These are phyloP conservation scores for Alcis repandata DNA, from an alignment of 2,888 invertebrate species.

Conservation along the genomic window DNA sequence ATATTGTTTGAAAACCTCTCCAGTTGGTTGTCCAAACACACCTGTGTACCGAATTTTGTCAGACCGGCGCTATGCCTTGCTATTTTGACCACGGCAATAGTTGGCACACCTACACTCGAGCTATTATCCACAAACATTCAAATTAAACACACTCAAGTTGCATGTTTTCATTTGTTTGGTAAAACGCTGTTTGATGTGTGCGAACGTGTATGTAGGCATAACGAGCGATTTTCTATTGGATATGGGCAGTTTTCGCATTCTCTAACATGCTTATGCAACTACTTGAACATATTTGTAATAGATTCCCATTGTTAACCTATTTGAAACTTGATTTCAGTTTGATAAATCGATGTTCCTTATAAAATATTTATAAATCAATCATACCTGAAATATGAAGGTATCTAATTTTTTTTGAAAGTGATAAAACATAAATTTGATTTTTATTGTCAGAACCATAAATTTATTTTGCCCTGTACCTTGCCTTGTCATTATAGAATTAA, in stretches of 20 bases:
- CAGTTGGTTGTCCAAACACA: slow-evolving; percentile 53
- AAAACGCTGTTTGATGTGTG: slow-evolving; percentile 43
- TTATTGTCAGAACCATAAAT: too few species aligned
- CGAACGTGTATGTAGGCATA: slow-evolving; percentile 24
- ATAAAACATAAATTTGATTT: too few species aligned
- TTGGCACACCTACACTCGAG: slow-evolving; percentile 46
- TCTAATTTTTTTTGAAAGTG: too few species aligned
- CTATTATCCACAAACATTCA: slow-evolving; percentile 58
- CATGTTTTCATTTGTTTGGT: slow-evolving; percentile 47
- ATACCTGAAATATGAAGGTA: too few species aligned
- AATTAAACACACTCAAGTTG: slow-evolving; percentile 50
- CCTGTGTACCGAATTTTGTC: slow-evolving; percentile 45
- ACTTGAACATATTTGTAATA: too few species aligned
- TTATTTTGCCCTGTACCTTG: too few species aligned
- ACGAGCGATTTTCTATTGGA: slow-evolving; percentile 27
- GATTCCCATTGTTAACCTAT: too few species aligned
- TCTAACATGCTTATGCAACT: not conserved
- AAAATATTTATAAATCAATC: too few species aligned
- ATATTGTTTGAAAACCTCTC: slow-evolving; percentile 62
- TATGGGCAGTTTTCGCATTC: slow-evolving; percentile 13
- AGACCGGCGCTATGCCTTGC: slow-evolving; percentile 43
- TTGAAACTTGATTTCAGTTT: too few species aligned
- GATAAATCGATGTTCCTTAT: too few species aligned
- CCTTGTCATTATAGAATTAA: too few species aligned
- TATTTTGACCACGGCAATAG: slow-evolving; percentile 38